Evolutionary conservation across 1,140 invertebrate species (phyloP).

Genomic region (Drosophila obscura): DNA sequence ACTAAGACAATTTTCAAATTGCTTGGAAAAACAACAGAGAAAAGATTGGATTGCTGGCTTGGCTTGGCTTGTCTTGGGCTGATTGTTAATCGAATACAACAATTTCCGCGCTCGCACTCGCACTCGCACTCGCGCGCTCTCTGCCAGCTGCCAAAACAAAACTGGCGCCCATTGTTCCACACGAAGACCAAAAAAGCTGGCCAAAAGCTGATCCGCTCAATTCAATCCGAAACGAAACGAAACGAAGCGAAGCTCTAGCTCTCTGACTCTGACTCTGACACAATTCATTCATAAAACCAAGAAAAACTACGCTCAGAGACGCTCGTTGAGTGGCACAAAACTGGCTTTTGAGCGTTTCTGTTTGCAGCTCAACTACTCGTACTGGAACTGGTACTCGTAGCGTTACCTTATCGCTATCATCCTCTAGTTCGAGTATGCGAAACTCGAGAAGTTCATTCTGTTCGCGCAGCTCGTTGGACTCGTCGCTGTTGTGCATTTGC

Average conservation of each 20-base stretch:
- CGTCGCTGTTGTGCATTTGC: constrained; percentile 80
- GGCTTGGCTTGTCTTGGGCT: constrained; percentile 20
- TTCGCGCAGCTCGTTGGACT: constrained; percentile 84
- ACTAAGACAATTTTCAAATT: constrained; percentile 50
- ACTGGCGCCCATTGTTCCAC: constrained; percentile 39
- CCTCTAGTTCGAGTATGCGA: constrained; percentile 85
- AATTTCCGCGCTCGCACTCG: constrained; percentile 65
- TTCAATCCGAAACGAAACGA: constrained; percentile 7
- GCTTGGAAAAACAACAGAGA: constrained; percentile 24
- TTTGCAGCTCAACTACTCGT: neutral
- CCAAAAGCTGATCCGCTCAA: constrained; percentile 29
- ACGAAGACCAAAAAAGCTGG: constrained; percentile 34
- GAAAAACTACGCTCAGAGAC: constrained; percentile 14
- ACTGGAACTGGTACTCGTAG: too few species aligned
- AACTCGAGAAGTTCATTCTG: constrained; percentile 86
- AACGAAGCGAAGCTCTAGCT: constrained; percentile 19
- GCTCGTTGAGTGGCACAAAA: constrained; percentile 43
- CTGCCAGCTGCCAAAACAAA: constrained; percentile 45
- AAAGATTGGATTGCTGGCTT: constrained; percentile 48
- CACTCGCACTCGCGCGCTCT: too few species aligned
- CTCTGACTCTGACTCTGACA: neutral
- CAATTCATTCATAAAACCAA: constrained; percentile 71
- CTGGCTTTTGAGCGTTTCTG: constrained; percentile 55
- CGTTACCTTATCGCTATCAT: constrained; percentile 83
- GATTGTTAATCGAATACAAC: constrained; percentile 57